Percentiles rank a stretch among this genome's conserved stretches.
Evolutionary conservation across 2,797 vertebrate species (phyloP).

Genomic region (Myotis myotis): DNA sequence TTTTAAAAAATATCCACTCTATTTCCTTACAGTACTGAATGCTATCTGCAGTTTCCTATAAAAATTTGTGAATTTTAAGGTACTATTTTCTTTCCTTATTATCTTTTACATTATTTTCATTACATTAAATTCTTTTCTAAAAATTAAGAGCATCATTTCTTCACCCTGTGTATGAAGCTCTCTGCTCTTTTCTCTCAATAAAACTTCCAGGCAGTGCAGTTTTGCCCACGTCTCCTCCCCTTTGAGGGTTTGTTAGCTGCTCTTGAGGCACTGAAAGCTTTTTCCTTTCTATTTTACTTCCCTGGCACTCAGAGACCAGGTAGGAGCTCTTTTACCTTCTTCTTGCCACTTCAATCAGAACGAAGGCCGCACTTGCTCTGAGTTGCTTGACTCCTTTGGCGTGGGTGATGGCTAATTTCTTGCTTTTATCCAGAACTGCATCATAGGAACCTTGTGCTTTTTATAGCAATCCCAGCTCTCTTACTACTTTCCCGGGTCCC

Average conservation of each 20-base stretch:
- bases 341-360: constrained; percentile 85
- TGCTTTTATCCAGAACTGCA: constrained; percentile 80
- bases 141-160: constrained; percentile 20
- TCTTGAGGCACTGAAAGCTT: constrained; percentile 82
- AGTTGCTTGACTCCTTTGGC: constrained; percentile 68
- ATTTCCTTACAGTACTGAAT: constrained; percentile 30
- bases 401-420: constrained; percentile 80
- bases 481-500: constrained; percentile 61
- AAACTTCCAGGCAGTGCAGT: constrained; percentile 64
- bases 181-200: constrained; percentile 58
- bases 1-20: background rate
- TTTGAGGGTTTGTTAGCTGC: constrained; percentile 73
- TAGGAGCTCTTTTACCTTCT: constrained; percentile 74
- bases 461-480: constrained; percentile 59
- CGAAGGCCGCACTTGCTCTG: constrained; percentile 67
- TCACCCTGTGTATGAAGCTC: constrained; percentile 39
- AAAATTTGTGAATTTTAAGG: constrained; percentile 14
- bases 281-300: constrained; percentile 70
- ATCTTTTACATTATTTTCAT: constrained; percentile 9
- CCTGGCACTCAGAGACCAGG: constrained; percentile 67
- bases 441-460: constrained; percentile 71
- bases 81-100: constrained; percentile 3
- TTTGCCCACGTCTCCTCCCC: constrained; percentile 54
- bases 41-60: background rate
- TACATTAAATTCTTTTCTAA: constrained; percentile 42